Evolutionary conservation across 2,888 invertebrate genomes (phyloP), one percentile per base, ranked within the genome.

Genomic region (Lutraria lutraria): DNA sequence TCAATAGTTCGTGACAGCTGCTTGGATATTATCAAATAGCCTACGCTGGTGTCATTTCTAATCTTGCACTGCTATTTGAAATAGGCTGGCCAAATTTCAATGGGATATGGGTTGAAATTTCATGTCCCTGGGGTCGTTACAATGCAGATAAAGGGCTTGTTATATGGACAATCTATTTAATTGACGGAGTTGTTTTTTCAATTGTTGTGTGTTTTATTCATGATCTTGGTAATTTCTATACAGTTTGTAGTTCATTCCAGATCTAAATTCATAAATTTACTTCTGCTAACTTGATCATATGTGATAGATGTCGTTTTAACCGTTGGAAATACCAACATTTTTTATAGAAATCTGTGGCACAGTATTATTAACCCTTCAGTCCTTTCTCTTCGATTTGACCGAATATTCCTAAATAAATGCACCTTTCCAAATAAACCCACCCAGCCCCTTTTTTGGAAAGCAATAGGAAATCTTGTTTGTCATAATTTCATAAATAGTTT

Each of bases 1-100:
- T 72, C 72, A 82, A 31, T 89, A 86, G 81, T 72, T 34, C 72
- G 68, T 85, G 88, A 85, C 85, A 85, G 85, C 84, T 88, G 85
- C n/a, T 82, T 76, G 80, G 60, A 54, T 56, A 43, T 80, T 60
- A 80, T 19, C 34, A 56, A 85, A 79, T 84, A 54, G 84, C 76
- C 76, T 79, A 29, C 76, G 43, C 84, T 72, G 29, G 53, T 85
- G 85, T 85, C 85, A 85, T 56, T 21, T 76, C 79, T 34, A 85
- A 85, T 85, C 56, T 31, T n/a, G 31, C 25, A 80, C 25, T 85
- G 79, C 31, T 56, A 80, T 85, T 60, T 85, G 79, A 85, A 85
- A 79, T 85, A 52, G 80, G 34, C 34, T 53, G 85, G 85, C 79
- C 85, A 85, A 85, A 54, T 85, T 85, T 85, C 80, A 85, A 80